These are phyloP conservation scores for Dendrolimus kikuchii DNA, from an alignment of 1,140 invertebrate genomes.

Conservation along the genomic window DNA sequence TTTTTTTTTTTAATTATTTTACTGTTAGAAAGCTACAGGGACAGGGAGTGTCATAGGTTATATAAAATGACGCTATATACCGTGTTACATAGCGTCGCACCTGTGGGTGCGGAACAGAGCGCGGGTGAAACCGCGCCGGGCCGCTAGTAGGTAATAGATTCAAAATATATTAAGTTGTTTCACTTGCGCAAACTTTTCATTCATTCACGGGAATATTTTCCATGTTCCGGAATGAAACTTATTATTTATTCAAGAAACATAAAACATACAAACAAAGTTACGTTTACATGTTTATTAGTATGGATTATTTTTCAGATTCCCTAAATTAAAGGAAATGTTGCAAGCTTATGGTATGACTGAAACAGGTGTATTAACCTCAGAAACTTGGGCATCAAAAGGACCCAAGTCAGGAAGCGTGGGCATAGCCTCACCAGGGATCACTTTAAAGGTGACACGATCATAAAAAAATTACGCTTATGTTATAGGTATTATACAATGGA, in stretches of 20 bases:
- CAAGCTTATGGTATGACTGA: conserved; percentile 74
- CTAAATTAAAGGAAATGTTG: conserved; percentile 47
- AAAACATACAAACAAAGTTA: no score
- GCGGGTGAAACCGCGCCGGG: no score
- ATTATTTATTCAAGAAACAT: not conserved
- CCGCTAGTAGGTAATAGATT: no score
- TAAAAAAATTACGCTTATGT: not conserved
- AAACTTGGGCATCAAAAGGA: conserved; percentile 38
- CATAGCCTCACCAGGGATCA: conserved; percentile 35
- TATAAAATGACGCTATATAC: no score
- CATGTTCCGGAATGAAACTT: not conserved
- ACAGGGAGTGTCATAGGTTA: no score
- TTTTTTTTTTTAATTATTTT: no score
- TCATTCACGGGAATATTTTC: no score
- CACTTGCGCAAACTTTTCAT: no score
- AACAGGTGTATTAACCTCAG: conserved; percentile 53
- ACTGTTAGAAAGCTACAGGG: no score
- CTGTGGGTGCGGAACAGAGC: no score
- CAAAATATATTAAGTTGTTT: no score
- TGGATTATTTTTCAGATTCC: conserved; percentile 30
- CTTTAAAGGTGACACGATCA: conserved; percentile 31
- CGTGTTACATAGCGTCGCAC: no score
- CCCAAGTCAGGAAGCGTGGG: conserved; percentile 38
- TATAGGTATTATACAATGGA: not conserved
- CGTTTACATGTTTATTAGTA: not conserved